Base-by-base conservation (phyloP, 2,113 vertebrate genomes). In the Neogobius melanostomus region DNA sequence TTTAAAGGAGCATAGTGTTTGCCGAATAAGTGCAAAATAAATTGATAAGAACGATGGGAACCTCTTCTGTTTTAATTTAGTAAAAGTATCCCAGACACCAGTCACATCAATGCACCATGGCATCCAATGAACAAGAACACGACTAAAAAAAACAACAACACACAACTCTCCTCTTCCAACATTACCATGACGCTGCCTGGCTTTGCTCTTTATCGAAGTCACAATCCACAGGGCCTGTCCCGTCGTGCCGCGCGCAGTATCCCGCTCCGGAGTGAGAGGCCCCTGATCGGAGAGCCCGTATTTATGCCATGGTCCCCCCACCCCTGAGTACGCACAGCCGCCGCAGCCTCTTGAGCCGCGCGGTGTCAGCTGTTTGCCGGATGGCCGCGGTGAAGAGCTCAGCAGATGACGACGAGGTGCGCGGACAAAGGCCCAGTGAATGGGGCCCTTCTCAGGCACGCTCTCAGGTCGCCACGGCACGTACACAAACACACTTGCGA, bases 341-440 rank as follows among this genome's bases (percentile, higher is more conserved):
- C 79, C 85, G 47, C 67, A 75, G 69, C 88, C 93, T 92, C 91
- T 93, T 93, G 85, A 93, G 84, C 83, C 88, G 91, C 90, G 92
- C 85, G 79, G 83, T 65, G 91, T 95, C 94, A 95, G 95, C 93
- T 95, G 93, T 94, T 94, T 91, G 90, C 92, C 83, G 88, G 91
- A 94, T 94, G 93, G 94, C 86, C 91, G 92, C 92, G 92, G 91
- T 95, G 94, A 94, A 95, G 92, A 90, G 91, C 88, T 87, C 77
- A 79, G 92, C 92, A 91, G 92, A 94, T 91, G 90, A 90, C 86
- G 92, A 85, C 85, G 87, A 90, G 88, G 76, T 91, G 88, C 83
- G n/a, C 74, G 91, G 90, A 94, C 87, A 94, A 94, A 82, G 88
- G 89, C 78, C 90, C 85, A 88, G 74, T 90, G 91, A 91, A 89